Base-by-base conservation (phyloP, 2,888 invertebrate genomes). In the Ormia ochracea region DNA sequence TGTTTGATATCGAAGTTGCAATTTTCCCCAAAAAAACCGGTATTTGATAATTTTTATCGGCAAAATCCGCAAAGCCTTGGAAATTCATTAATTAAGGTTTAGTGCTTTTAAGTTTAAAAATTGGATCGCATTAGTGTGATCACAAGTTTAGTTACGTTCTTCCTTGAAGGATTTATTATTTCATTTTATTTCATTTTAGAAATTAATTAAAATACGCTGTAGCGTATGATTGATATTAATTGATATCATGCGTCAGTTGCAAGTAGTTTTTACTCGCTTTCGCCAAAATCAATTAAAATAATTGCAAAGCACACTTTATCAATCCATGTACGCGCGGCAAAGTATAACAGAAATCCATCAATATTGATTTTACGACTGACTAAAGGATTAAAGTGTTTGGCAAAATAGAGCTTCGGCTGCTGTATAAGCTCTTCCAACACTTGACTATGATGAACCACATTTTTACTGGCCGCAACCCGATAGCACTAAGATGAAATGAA, bases 271-370 rank as follows among this genome's bases (percentile, higher is more conserved):
- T 26, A 7, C 33, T 68, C 5, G 28, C 9, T 12, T n/a, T 21
- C 31, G 21, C n/a, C 5, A 23, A 38, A 58, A 38, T 31, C 28
- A 68, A 68, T 81, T 76, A 21, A 48, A 66, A 52, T 54, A 75
- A 52, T 59, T 69, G 63, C 48, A 23, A 58, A 73, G 14, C 54
- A 63, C 36, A 68, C 59, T 65, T 78, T 78, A 80, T 80, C 82
- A 77, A 78, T 77, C 72, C 82, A 76, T 56, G 70, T 80, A 26
- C 70, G 9, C 52, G 63, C 77, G 58, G 58, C 12, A n/a, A 80
- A 83, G 17, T 23, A 21, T 48, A 9, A 23, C 10, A 21, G 14
- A 38, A 66, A 66, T 66, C 66, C 17, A 59, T 68, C 66, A 75
- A 66, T 75, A 59, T 63, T n/a, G n/a, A n/a, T n/a, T 43, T 52